Base-by-base conservation (phyloP, 2,797 vertebrate genomes). In the Philypnodon macrostomus region DNA sequence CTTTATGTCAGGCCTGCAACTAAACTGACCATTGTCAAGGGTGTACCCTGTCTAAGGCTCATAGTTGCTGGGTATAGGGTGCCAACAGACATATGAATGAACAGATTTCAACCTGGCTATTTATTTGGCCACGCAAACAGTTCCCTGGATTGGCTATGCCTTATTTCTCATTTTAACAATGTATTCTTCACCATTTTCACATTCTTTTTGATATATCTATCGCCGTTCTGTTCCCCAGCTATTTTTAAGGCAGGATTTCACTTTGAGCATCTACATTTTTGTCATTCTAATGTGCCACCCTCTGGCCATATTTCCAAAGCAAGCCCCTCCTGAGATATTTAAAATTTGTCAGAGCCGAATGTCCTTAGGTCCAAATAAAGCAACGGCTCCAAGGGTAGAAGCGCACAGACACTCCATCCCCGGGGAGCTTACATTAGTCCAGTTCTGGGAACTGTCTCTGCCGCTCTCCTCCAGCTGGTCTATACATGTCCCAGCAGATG, bases 401-500 rank as follows among this genome's bases (percentile, higher is more conserved):
- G 67, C 63, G 58, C 65, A 70, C 48, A 73, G 64, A 67, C 62
- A 66, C 63, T 58, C 31, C 50, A 52, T 77, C n/a, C 82, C 73
- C 61, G 16, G 14, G 75, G 67, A 65, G 75, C 80, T 78, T 75
- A 75, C 73, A 78, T 70, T 80, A 71, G 67, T 70, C 58, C 66
- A 55, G 47, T 31, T 65, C 39, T 73, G 64, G 67, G 61, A 53
- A 62, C 35, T 37, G 13, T 37, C 26, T 0, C 46, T 36, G 53
- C 55, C n/a, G 35, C 31, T 59, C 34, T 8, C 34, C 53, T 32
- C 39, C 3, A 21, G 54, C 39, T 59, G 56, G 34, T 66, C 29
- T 64, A 57, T n/a, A 32, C 39, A 31, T 41, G 39, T 12, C 24
- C 90, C 85, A 88, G 85, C 83, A 90, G 90, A 89, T 87, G 21